phyloP scores from a whole-genome alignment of 2,888 invertebrate species.

The Polymixis lichenea region DNA sequence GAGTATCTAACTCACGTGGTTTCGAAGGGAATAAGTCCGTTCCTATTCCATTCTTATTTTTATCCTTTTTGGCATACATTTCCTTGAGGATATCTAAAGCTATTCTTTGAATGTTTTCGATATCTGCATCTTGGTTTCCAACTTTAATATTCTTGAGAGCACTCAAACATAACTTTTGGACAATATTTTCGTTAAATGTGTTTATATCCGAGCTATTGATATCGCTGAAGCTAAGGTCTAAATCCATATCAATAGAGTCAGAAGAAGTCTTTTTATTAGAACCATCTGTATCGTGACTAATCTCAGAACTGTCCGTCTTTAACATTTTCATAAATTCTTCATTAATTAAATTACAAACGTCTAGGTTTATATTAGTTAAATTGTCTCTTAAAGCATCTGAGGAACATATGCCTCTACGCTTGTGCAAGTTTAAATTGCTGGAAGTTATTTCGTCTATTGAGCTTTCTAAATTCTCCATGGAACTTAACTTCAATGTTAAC shows the following conservation, averaged over 20 bases:
- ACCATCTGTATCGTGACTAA: constrained; percentile 87
- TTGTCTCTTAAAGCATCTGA: constrained; percentile 88
- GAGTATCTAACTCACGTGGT: constrained; percentile 88
- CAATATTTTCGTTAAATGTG: constrained; percentile 90
- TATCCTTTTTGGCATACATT: constrained; percentile 89
- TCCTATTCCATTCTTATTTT: constrained; percentile 80
- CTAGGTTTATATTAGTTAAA: constrained; percentile 81
- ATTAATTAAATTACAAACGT: constrained; percentile 79
- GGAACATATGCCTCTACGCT: constrained; percentile 90
- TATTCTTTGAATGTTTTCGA: constrained; percentile 89
- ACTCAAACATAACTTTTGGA: constrained; percentile 88
- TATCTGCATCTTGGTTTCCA: constrained; percentile 89
- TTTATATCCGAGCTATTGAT: constrained; percentile 90
- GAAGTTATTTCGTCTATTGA: constrained; percentile 87
- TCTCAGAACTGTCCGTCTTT: constrained; percentile 85
- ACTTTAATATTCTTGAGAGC: constrained; percentile 90
- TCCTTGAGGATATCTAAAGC: constrained; percentile 89
- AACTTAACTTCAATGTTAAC: constrained; percentile 84
- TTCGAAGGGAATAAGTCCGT: constrained; percentile 80
- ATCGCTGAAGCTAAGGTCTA: constrained; percentile 90
- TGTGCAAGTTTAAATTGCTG: constrained; percentile 86
- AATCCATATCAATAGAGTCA: constrained; percentile 89
- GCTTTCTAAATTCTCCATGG: constrained; percentile 84
- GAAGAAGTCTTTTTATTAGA: constrained; percentile 89
- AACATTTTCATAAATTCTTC: constrained; percentile 82